Evolutionary conservation across 2,888 invertebrate species (phyloP), one percentile per base, ranked within the genome.

Genomic region (Cephus rjabovi): DNA sequence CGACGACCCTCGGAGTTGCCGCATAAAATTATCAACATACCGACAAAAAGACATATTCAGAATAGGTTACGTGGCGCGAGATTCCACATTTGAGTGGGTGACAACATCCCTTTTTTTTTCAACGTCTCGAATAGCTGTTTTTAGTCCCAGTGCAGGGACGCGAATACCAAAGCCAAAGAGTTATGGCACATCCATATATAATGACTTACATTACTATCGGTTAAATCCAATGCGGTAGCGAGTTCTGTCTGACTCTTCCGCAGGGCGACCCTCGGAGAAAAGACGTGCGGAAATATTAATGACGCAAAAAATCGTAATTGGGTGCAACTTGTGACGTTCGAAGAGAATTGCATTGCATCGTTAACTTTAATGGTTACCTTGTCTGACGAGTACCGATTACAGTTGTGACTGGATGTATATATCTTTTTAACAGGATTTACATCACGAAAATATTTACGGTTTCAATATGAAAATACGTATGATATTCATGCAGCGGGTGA

Each of bases 1-100:
- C 12, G 37, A 70, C 34, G 79, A 76, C 76, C 79, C 74, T 77
- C 69, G 74, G 12, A 76, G 76, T 35, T 35, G 37, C 75, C 56
- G 69, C 76, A 79, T 79, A 76, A 74, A 40, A 76, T 76, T 76
- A 79, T 69, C 35, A 76, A 71, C 56, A 56, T 56, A 15, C 69
- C 75, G 75, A 23, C 56, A 56, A 56, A 56, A 56, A 56, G 23
- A 56, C 23, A 56, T 9, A 56, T 56, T 23, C 56, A 9, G 23
- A 23, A 56, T 56, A 56, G 56, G 15, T 56, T 56, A 56, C 56
- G 23, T 56, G 56, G 23, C 23, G 56, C 23, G 56, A 56, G 56
- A 56, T 56, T 23, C 56, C 56, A 56, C 56, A 56, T 23, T 56
- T 56, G 56, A 56, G 56, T 56, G 23, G 23, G 56, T 56, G 56